phyloP scores from a whole-genome alignment of 2,797 vertebrate genomes.

The Notolepis coatsorum region DNA sequence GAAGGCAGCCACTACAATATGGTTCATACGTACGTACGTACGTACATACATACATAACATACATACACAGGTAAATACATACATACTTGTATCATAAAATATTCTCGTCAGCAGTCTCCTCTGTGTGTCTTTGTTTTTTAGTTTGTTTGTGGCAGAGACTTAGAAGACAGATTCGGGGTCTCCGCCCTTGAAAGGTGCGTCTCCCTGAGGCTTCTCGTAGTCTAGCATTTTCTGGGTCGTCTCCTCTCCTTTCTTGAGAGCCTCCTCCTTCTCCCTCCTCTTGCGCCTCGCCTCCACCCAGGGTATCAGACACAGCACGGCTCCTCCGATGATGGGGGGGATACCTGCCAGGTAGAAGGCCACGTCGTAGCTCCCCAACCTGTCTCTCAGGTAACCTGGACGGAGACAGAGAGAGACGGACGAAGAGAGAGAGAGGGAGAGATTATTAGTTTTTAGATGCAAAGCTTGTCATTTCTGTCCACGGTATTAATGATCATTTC shows the following conservation, averaged over 20 bases:
- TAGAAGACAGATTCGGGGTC: constrained; percentile 72
- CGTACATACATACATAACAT: constrained; percentile 14
- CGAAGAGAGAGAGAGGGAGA: not conserved
- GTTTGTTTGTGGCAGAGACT: constrained; percentile 31
- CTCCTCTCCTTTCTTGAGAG: constrained; percentile 60
- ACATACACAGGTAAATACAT: constrained; percentile 26
- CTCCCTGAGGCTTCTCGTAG: constrained; percentile 54
- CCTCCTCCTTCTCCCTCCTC: constrained; percentile 60
- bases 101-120: constrained; percentile 14
- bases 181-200: constrained; percentile 35
- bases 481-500: no score
- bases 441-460: not conserved
- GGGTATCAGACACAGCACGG: constrained; percentile 90
- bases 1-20: constrained; percentile 48
- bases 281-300: constrained; percentile 87
- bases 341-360: constrained; percentile 96
- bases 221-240: constrained; percentile 85
- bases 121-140: constrained; percentile 22
- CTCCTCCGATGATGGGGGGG: constrained; percentile 92
- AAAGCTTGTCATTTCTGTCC: no score
- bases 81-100: constrained; percentile 7
- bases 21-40: constrained; percentile 22
- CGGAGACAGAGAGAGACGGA: not conserved
- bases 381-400: constrained; percentile 89
- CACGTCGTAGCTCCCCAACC: constrained; percentile 85